Evolutionary conservation across 2,797 vertebrate species (phyloP).

Genomic region (Oreochromis grahami): DNA sequence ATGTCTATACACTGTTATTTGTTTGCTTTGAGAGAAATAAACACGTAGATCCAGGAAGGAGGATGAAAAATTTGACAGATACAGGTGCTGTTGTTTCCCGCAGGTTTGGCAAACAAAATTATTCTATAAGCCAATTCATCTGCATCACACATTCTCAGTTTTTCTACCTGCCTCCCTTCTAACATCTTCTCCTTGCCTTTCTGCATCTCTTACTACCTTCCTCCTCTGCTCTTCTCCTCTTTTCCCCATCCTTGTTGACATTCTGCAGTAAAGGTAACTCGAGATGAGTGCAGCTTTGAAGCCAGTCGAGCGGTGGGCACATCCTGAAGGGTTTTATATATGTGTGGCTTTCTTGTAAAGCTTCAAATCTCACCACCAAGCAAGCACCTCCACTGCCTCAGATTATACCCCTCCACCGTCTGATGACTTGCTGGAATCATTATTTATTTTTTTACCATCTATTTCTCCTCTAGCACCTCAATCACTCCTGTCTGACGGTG

Average conservation of each 20-base stretch:
- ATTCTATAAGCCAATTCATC: constrained; percentile 26
- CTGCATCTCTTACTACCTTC: constrained; percentile 7
- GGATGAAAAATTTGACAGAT: constrained; percentile 10
- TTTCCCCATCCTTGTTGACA: constrained; percentile 46
- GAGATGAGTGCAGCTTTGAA: constrained; percentile 68
- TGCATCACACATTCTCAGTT: constrained; percentile 28
- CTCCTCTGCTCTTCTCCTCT: background rate
- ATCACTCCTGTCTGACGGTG: constrained; percentile 29
- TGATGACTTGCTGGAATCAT: constrained; percentile 57
- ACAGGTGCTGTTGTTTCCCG: constrained; percentile 22
- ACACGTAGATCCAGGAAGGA: background rate
- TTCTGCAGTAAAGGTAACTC: constrained; percentile 62
- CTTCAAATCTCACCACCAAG: constrained; percentile 56
- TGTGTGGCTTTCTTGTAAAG: constrained; percentile 54
- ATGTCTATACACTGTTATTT: background rate
- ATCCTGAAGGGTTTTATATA: constrained; percentile 51
- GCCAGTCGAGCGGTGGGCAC: constrained; percentile 42
- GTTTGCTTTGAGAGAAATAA: constrained; percentile 9
- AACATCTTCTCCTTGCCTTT: background rate
- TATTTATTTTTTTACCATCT: constrained; percentile 50
- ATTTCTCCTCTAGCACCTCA: constrained; percentile 22
- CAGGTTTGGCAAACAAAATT: constrained; percentile 13
- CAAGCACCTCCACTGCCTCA: constrained; percentile 34
- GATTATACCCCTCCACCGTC: constrained; percentile 34
- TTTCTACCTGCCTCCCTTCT: background rate